Base-by-base conservation (phyloP, 2,797 vertebrate species). In the Chiloscyllium punctatum region DNA sequence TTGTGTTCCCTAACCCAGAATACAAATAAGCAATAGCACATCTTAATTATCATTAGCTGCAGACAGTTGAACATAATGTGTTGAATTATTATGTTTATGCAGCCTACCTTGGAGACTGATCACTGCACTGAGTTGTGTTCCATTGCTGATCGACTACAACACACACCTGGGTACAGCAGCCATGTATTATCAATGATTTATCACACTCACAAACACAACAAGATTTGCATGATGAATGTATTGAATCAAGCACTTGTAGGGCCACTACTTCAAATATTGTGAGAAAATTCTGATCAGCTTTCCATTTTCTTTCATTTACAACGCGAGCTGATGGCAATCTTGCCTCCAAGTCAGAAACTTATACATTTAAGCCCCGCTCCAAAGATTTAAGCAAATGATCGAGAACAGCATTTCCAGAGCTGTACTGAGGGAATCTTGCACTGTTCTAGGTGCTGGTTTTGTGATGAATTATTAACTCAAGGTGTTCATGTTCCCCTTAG, bases 21-120 rank as follows among this genome's bases (percentile, higher is more conserved):
- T 77, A 53, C 25, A 16, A 94, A 94, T 53, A 8, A 74, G 94
- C 48, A 77, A 95, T 6, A 53, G 77, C 48, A 48, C 21, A 21
- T 53, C 30, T 51, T 95, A 95, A 95, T 95, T 95, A 95, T 95
- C 71, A 95, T 95, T 95, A 74, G 42, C 16, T 95, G 33, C 71
- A 94, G 69, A 74, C 71, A 94, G 94, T 53, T 53, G 15, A 95
- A 95, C 69, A 95, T 74, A 95, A 74, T 25, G 13, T 27, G 69
- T 23, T 53, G 71, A 57, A 57, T 95, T 95, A 33, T 95, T 25
- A 77, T 95, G 48, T 95, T 77, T 95, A 33, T 53, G 51, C 0
- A 48, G 30, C 82, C 48, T 95, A 74, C 71, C 48, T 95, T 95
- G 94, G 94, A 95, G 71, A 95, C 42, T 95, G 71, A 51, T 77